phyloP scores from a whole-genome alignment of 2,797 vertebrate genomes.

The Anguilla obscura region DNA sequence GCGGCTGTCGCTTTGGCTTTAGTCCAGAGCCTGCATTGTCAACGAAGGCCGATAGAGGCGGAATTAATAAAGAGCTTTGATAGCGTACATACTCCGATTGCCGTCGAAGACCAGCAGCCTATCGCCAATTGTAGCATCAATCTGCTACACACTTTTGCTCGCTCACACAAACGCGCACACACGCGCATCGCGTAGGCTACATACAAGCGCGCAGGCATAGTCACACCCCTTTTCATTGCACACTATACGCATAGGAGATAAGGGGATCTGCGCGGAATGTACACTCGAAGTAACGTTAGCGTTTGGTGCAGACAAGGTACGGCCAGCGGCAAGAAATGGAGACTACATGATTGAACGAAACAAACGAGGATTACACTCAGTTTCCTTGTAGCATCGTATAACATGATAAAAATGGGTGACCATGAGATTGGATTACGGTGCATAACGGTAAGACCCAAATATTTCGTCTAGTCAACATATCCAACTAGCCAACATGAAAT shows the following conservation, averaged over 20 bases:
- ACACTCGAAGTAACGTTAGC: slow-evolving; percentile 4
- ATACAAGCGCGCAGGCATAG: slow-evolving; percentile 5
- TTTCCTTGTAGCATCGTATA: background rate
- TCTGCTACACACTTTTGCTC: slow-evolving; percentile 14
- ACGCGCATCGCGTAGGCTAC: background rate
- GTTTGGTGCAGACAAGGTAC: slow-evolving; percentile 25
- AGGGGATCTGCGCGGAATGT: background rate
- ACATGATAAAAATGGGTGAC: slow-evolving; percentile 12
- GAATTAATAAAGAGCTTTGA: background rate
- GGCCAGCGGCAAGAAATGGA: slow-evolving; percentile 11
- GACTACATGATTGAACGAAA: slow-evolving; percentile 24
- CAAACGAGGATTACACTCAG: slow-evolving; percentile 5
- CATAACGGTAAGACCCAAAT: slow-evolving; percentile 30
- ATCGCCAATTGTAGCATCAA: background rate
- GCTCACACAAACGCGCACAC: background rate
- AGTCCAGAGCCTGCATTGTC: background rate
- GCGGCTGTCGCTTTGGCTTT: background rate
- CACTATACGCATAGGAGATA: background rate
- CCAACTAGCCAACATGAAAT: background rate
- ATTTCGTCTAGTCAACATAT: background rate
- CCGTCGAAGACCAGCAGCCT: background rate
- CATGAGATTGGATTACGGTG: slow-evolving; percentile 11
- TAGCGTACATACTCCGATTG: background rate
- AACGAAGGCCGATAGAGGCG: slow-evolving; percentile 23
- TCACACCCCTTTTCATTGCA: slow-evolving; percentile 22